Base-by-base conservation (phyloP, 2,888 invertebrate species). In the Mamestra brassicae region DNA sequence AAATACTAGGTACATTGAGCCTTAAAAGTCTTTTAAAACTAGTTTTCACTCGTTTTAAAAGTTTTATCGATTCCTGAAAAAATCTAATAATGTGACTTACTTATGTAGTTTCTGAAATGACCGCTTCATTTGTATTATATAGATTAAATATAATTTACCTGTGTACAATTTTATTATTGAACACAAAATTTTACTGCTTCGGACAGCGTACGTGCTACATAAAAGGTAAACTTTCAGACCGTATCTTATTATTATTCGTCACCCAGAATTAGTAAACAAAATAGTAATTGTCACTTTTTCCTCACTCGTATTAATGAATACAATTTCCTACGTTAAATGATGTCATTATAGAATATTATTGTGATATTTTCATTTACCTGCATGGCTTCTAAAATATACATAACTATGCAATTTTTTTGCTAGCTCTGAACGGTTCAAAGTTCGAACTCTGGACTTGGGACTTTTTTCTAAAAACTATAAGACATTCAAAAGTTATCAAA, bases 221-320 rank as follows among this genome's bases (percentile, higher is more conserved):
- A 10, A 36, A 47, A 34, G 45, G 45, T 42, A 6, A 55, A 42
- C 45, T 47, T 34, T 17, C 6, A 34, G 26, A 42, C 10, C n/a
- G 65, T 4, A 17, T 7, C 7, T 50, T 26, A 15, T 65, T 61
- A 68, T n/a, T n/a, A n/a, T n/a, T n/a, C n/a, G 57, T 66, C 58
- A 66, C 13, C 26, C 11, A 34, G 36, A 55, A 69, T 62, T 17
- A 58, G 6, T 73, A 47, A 60, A 73, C 52, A 65, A 13, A 34
- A 62, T 47, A 74, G 3, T 64, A 34, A 42, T 58, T 36, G 57
- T 54, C 3, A 34, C 15, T 36, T 71, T 70, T 70, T 63, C 61
- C 69, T 55, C 5, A n/a, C n/a, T n/a, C n/a, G n/a, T n/a, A n/a
- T n/a, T n/a, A n/a, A n/a, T n/a, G n/a, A n/a, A n/a, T n/a, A n/a